These are phyloP conservation scores for Melanaphis sacchari DNA, from an alignment of 1,140 invertebrate genomes.

Conservation along the genomic window DNA sequence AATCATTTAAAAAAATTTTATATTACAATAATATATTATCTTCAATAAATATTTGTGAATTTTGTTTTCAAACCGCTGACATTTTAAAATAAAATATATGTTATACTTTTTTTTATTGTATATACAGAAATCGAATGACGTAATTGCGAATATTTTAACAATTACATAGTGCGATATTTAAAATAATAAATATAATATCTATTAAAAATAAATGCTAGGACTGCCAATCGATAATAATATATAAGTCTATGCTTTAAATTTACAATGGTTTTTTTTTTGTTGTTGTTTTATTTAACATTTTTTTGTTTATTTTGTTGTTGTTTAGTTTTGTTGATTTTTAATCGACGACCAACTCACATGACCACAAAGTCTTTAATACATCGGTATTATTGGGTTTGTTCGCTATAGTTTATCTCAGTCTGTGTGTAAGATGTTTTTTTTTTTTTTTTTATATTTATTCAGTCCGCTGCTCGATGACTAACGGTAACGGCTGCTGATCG, in stretches of 20 bases:
- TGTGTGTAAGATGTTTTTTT: not conserved
- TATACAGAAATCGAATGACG: not conserved
- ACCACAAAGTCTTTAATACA: constrained; percentile 12
- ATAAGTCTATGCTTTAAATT: constrained; percentile 40
- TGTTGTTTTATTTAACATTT: not conserved
- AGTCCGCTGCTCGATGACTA: constrained; percentile 59
- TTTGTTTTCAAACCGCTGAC: not conserved
- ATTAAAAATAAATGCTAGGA: constrained; percentile 49
- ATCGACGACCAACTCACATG: not conserved
- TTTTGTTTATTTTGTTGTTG: not conserved
- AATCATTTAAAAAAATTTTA: constrained; percentile 14
- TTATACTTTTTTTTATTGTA: not conserved
- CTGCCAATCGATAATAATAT: constrained; percentile 16
- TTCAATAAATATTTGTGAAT: not conserved
- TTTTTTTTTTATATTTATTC: too few relatives aligned
- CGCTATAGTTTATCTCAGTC: constrained; percentile 47
- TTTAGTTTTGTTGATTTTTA: constrained; percentile 7
- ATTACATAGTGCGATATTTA: constrained; percentile 34
- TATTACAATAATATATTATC: constrained; percentile 32
- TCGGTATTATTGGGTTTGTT: constrained; percentile 37
- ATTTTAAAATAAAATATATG: constrained; percentile 8
- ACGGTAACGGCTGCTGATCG: constrained; percentile 58
- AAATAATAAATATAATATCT: constrained; percentile 12
- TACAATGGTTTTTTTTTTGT: constrained; percentile 12
- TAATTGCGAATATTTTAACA: constrained; percentile 39